These are phyloP conservation scores for Palythoa grandis DNA, from an alignment of 92 coral and sea anemone genomes.

Conservation along the genomic window DNA sequence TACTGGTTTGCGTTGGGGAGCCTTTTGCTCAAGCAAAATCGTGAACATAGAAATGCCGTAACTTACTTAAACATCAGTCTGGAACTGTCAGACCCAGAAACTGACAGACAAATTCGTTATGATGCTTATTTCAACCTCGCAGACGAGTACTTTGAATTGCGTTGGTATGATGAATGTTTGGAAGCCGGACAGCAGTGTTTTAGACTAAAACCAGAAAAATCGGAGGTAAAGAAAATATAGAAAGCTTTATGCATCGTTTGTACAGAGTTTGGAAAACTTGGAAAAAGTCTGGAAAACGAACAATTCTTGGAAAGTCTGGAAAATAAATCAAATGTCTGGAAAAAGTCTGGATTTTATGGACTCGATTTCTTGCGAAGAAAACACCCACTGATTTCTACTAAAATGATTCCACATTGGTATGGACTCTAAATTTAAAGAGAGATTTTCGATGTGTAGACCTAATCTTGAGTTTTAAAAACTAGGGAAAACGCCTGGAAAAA, in stretches of 20 bases:
- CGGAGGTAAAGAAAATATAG: conserved; percentile 60
- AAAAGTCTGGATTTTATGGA: background rate
- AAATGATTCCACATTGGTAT: no score
- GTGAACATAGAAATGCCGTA: conserved; percentile 46
- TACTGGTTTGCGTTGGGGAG: conserved; percentile 15
- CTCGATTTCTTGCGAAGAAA: no score
- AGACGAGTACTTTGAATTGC: conserved; percentile 20
- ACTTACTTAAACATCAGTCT: conserved; percentile 59
- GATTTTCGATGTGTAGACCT: no score
- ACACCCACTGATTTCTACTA: no score
- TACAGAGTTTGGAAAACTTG: background rate
- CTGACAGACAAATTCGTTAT: conserved; percentile 23
- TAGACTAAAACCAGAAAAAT: conserved; percentile 60
- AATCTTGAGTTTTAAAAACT: no score
- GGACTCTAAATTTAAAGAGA: no score
- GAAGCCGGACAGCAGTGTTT: conserved; percentile 50
- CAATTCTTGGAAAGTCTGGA: background rate
- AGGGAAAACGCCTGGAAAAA: no score
- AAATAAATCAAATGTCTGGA: no score
- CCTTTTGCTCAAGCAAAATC: background rate
- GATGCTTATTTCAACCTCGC: conserved; percentile 39
- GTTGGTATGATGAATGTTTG: conserved; percentile 38
- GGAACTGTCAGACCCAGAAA: conserved; percentile 59
- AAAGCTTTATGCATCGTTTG: background rate
- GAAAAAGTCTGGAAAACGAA: background rate